Conservation (phyloP, 2,888 invertebrate genomes). For the Calameuta idolon region DNA sequence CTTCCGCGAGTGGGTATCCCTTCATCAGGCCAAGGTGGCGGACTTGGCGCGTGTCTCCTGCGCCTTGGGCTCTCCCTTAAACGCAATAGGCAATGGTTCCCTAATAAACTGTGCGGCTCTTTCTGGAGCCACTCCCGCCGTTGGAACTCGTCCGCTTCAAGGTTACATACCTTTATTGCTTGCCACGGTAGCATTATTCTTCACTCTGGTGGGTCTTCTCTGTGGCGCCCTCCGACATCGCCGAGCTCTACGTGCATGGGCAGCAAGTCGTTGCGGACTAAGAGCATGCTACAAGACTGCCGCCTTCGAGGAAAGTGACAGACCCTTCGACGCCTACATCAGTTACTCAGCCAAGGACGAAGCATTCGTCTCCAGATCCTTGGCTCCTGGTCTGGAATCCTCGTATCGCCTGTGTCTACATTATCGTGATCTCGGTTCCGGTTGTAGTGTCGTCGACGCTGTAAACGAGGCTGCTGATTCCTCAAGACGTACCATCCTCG, state of each 20-base stretch:
- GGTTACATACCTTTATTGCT: conserved; percentile 81
- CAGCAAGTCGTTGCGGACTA: conserved; percentile 83
- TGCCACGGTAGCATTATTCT: conserved; percentile 80
- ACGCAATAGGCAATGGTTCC: conserved; percentile 79
- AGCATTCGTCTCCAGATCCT: conserved; percentile 85
- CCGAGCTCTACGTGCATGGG: conserved; percentile 83
- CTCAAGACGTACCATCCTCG: conserved; percentile 85
- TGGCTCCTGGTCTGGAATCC: conserved; percentile 85
- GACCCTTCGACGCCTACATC: conserved; percentile 91
- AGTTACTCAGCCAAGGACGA: conserved; percentile 92
- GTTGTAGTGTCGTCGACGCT: conserved; percentile 87
- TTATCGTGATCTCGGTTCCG: conserved; percentile 87
- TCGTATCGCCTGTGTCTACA: conserved; percentile 87
- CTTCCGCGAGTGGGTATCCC: conserved; percentile 80
- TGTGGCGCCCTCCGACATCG: conserved; percentile 83
- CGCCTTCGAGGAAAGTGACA: conserved; percentile 81
- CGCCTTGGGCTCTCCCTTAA: conserved; percentile 74
- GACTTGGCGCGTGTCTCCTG: conserved; percentile 81
- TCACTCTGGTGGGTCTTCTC: conserved; percentile 78
- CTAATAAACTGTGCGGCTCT: conserved; percentile 74
- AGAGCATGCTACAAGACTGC: conserved; percentile 85
- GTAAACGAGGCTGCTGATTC: conserved; percentile 89
- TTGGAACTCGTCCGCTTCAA: conserved; percentile 81
- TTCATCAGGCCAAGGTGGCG: conserved; percentile 80
- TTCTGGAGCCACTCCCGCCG: conserved; percentile 77